These are phyloP conservation scores for Sus scrofa DNA, from an alignment of 2,113 vertebrate species.

Conservation along the genomic window T2T-Sscrofa CM000820.6:49237501-49238000, in stretches of 20 bases:
- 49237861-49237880: not conserved
- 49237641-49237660: not conserved
- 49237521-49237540: not conserved
- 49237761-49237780: not conserved
- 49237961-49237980: not conserved
- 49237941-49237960: not conserved
- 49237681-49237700: not conserved
- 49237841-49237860: not conserved
- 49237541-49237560: not conserved
- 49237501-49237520: not conserved
- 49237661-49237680: not conserved
- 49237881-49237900: not conserved
- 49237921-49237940: not conserved
- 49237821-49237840: not conserved
- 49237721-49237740: not conserved
- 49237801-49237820: not conserved
- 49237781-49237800: not conserved
- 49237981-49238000: not conserved
- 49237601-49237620: not conserved
- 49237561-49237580: not conserved
- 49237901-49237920: not conserved
- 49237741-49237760: not conserved
- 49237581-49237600: not conserved
- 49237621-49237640: not conserved
- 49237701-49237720: not conserved